Evolutionary conservation across 2,888 invertebrate genomes (phyloP), one percentile per base, ranked within the genome.

Genomic region (Drosophila pseudotalamancana): DNA sequence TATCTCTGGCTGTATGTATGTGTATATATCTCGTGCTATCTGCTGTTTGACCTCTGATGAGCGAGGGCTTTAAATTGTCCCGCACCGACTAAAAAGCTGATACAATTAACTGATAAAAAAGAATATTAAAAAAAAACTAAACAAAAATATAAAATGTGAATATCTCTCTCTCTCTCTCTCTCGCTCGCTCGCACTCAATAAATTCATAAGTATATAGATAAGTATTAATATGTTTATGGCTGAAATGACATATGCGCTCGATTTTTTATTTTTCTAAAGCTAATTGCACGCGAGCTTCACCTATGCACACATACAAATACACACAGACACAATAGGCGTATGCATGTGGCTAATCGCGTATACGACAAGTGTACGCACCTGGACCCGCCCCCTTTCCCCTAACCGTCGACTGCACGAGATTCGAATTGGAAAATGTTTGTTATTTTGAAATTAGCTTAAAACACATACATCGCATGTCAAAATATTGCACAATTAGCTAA

Each of bases 401-500:
- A 16, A 23, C 19, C 12, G 42, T 11, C 40, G 29, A n/a, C 14
- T 63, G 50, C 55, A 71, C 59, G 87, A 82, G 87, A 82, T 82
- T 84, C 82, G 59, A 71, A 75, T 69, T 61, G 27, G 35, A 23
- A 46, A 57, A 59, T 19, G 46, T 46, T 46, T 19, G 46, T 46
- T 35, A 23, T 37, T 60, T 37, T n/a, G 45, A 60, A 71, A 59
- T 42, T 55, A 56, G 40, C 18, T 57, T 46, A 35, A 72, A 66
- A 57, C 80, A 80, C 62, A 70, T 62, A 61, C 66, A 53, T 74
- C 61, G 21, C 65, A 77, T 74, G 70, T 76, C 67, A 80, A 80
- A 85, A 80, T 86, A 75, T 86, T 86, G 79, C 80, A 80, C 80
- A 54, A 34, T 64, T 72, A 63, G 63, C 34, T 71, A 70, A 51